A percentile compares a stretch with the other conserved stretches of the same genome.
These are phyloP conservation scores for Hydroisotoma schaefferi DNA, from an alignment of 2,888 invertebrate species.

Conservation along the genomic window DNA sequence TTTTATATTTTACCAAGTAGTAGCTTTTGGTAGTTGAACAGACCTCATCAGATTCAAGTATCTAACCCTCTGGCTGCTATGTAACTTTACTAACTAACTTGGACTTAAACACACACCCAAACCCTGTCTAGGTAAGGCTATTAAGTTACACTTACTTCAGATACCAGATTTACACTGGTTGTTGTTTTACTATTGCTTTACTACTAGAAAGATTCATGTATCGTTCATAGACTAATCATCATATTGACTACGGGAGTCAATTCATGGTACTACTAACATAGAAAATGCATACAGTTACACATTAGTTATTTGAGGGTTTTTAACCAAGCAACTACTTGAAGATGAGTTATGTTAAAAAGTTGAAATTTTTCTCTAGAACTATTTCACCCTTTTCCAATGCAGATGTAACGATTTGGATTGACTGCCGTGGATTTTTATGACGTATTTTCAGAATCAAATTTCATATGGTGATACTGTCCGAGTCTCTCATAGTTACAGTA, in stretches of 20 bases:
- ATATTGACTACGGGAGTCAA: no score
- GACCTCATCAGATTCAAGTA: background rate
- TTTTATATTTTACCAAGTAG: conserved; percentile 5
- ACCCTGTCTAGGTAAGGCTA: conserved; percentile 3
- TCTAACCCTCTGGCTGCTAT: background rate
- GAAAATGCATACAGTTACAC: no score
- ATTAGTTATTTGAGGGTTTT: no score
- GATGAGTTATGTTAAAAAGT: conserved; percentile 7
- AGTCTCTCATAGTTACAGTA: no score
- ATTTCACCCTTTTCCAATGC: conserved; percentile 11
- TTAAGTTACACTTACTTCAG: conserved; percentile 2
- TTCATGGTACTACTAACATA: no score
- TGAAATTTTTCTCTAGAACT: background rate
- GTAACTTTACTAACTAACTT: conserved; percentile 1
- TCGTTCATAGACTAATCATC: no score
- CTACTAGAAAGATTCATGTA: conserved; percentile 1
- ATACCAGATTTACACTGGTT: background rate
- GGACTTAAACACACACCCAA: conserved; percentile 3
- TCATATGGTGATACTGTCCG: no score
- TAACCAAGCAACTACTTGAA: no score
- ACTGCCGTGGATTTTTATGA: conserved; percentile 3
- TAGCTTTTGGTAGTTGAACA: no score
- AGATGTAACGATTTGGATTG: background rate
- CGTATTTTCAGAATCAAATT: conserved; percentile 10
- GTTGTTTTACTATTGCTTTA: background rate